Evolutionary conservation across 2,797 vertebrate species (phyloP), one percentile per base, ranked within the genome.

Genomic region (Mareca penelope): DNA sequence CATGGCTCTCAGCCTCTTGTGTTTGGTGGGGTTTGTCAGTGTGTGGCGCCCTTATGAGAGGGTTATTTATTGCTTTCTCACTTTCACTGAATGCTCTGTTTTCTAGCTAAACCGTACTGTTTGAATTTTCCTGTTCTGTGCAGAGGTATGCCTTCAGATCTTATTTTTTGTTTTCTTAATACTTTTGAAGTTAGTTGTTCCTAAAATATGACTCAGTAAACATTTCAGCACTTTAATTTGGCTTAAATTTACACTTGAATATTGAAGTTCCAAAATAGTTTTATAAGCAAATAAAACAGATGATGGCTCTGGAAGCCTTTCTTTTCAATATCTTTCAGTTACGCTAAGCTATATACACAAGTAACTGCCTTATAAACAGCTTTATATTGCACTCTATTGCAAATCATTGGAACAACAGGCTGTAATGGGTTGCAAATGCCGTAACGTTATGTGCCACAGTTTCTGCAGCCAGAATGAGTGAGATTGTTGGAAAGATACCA

Each of bases 171-270:
- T 92, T 95, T 95, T 92, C 82, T 93, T 93, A 95, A 79, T 92
- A 35, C 84, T 94, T 95, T 90, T 89, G 80, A 95, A 95, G 80
- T 93, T 78, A 24, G 79, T 95, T 37, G n/a, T 76, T 96, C 92
- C 92, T 91, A 94, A 96, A 96, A 96, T 95, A 95, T 0, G 24
- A 91, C 77, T 88, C 39, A 6, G 92, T 89, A 96, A 95, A 95
- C 69, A 95, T 90, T 92, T 92, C 72, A 83, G 79, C 19, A 2
- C 85, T 91, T 96, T 89, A 91, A 92, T 96, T 95, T 94, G 80
- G 63, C 87, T 93, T 81, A 77, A 94, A 70, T 96, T 95, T 89
- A 93, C 4, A 1, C 73, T 70, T 64, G 39, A 76, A 69, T 81
- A 76, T 89, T 93, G 22, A 72, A 88, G 80, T 72, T 91, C 91